A percentile compares a stretch with the other conserved stretches of the same genome.
These are phyloP conservation scores for Pionites leucogaster DNA, from an alignment of 2,113 vertebrate species.

Conservation along the genomic window DNA sequence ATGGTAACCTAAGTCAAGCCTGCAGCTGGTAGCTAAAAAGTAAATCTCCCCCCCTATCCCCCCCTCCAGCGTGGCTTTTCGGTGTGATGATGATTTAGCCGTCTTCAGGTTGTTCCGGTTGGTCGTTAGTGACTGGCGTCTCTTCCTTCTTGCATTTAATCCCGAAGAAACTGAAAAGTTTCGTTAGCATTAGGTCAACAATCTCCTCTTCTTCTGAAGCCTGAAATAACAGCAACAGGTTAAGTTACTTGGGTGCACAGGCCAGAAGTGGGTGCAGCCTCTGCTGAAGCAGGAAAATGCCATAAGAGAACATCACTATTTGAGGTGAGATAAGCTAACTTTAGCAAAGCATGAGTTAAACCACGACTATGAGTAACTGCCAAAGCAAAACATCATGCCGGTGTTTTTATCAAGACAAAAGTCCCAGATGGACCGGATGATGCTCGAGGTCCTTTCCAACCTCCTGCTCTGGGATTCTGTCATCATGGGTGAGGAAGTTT, in stretches of 20 bases:
- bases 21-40: not conserved
- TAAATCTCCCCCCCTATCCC: not conserved
- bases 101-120: not conserved
- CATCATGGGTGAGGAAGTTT: not conserved
- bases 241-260: accelerated
- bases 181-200: constrained; percentile 88
- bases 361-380: not conserved
- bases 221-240: constrained; percentile 58
- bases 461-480: not conserved
- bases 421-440: not conserved
- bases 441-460: not conserved
- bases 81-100: not conserved
- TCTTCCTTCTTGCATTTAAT: constrained; percentile 79
- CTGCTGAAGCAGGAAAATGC: not conserved
- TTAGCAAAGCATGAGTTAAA: not conserved
- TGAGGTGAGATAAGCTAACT: not conserved
- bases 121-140: not conserved
- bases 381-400: accelerated
- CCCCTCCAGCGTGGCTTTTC: not conserved
- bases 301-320: accelerated
- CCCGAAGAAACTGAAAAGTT: constrained; percentile 87
- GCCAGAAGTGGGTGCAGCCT: too few relatives aligned
- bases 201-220: constrained; percentile 93
- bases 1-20: not conserved
- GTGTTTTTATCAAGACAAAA: not conserved